phyloP scores from a whole-genome alignment of 2,113 vertebrate species.

The Sigmodon hispidus region DNA sequence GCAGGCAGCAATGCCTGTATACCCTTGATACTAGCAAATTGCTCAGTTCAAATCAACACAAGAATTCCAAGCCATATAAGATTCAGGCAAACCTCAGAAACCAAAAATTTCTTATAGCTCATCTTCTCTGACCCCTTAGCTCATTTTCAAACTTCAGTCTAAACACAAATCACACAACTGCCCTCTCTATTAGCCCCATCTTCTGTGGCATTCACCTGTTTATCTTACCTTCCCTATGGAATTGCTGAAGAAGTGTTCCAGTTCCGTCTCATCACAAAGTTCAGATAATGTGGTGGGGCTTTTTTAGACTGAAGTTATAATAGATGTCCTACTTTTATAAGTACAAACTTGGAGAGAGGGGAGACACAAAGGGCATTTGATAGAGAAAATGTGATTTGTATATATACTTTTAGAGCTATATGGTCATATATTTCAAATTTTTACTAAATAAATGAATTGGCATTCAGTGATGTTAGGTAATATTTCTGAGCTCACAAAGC shows the following conservation, averaged over 20 bases:
- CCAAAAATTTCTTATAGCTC: not conserved
- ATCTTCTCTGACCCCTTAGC: conserved; percentile 50
- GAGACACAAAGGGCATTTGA: not conserved
- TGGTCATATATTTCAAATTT: not conserved
- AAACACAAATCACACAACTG: conserved; percentile 70
- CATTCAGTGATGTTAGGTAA: not conserved
- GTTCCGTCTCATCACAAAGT: conserved; percentile 71
- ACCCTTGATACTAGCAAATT: not conserved
- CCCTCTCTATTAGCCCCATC: conserved; percentile 59
- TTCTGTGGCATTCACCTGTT: conserved; percentile 43
- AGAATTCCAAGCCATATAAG: conserved; percentile 8
- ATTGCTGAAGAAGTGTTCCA: conserved; percentile 30
- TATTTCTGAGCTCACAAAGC: not conserved
- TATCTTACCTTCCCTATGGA: conserved; percentile 69
- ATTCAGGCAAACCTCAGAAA: conserved; percentile 1
- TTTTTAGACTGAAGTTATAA: conserved; percentile 79
- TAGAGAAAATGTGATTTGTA: not conserved
- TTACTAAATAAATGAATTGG: not conserved
- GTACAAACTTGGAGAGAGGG: not conserved
- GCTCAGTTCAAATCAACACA: not conserved
- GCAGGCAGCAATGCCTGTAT: too few species aligned
- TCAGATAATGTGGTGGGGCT: conserved; percentile 42
- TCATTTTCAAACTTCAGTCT: conserved; percentile 60
- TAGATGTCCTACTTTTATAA: conserved; percentile 71
- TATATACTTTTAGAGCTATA: not conserved